A percentile compares a stretch with the other conserved stretches of the same genome.
phyloP scores from a whole-genome alignment of 2,888 invertebrate species.

The Biston stratarius region DNA sequence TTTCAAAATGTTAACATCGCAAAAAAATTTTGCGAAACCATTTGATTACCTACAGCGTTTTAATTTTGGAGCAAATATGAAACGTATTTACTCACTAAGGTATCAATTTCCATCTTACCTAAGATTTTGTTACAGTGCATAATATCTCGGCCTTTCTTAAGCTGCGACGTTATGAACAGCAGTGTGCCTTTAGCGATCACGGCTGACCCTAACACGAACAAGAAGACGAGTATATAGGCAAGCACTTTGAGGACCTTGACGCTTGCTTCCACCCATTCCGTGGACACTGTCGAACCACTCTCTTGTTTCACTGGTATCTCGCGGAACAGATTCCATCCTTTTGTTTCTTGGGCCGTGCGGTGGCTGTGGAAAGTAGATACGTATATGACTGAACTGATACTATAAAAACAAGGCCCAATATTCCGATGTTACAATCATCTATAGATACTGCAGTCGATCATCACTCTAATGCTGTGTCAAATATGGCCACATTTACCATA shows the following conservation, averaged over 20 bases:
- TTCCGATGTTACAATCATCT: too few relatives aligned
- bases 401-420: too few relatives aligned
- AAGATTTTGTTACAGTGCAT: constrained; percentile 86
- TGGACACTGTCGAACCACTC: constrained; percentile 89
- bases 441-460: too few relatives aligned
- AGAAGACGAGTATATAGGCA: constrained; percentile 89
- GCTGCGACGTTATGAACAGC: constrained; percentile 91
- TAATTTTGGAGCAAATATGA: too few relatives aligned
- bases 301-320: constrained; percentile 89
- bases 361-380: constrained; percentile 63
- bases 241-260: constrained; percentile 89
- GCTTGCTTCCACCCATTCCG: constrained; percentile 87
- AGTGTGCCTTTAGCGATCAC: constrained; percentile 91
- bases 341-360: constrained; percentile 83
- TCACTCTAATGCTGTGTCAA: too few relatives aligned
- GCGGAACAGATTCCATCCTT: constrained; percentile 93
- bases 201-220: constrained; percentile 88
- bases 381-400: neutral
- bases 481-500: too few relatives aligned
- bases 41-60: too few relatives aligned
- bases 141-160: constrained; percentile 84
- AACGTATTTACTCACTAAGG: too few relatives aligned
- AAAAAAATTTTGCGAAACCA: too few relatives aligned
- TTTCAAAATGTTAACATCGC: too few relatives aligned
- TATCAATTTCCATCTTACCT: constrained; percentile 56